Evolutionary conservation across 2,888 invertebrate genomes (phyloP).

Genomic region (Chloroclysta siterata): DNA sequence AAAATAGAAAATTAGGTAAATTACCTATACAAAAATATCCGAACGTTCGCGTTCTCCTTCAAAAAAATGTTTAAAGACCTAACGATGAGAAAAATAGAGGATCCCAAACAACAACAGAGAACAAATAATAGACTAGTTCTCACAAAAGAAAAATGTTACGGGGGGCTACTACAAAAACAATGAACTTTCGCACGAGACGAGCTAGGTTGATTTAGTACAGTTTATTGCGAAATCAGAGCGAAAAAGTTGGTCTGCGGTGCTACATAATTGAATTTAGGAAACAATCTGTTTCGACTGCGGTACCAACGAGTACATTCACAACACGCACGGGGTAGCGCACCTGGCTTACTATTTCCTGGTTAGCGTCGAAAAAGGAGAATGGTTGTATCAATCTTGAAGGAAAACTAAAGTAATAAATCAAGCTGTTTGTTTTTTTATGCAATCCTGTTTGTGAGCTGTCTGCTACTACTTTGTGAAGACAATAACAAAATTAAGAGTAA

Average conservation of each 20-base stretch:
- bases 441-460: conserved; percentile 7
- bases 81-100: conserved; percentile 2
- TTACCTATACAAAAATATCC: background rate
- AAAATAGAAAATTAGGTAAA: background rate
- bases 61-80: background rate
- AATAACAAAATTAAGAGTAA: background rate
- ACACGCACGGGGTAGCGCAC: conserved; percentile 58
- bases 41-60: background rate
- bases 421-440: conserved; percentile 7
- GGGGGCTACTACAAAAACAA: conserved; percentile 67
- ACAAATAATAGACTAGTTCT: conserved; percentile 28
- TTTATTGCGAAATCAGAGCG: conserved; percentile 74
- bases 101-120: conserved; percentile 25
- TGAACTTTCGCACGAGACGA: conserved; percentile 76
- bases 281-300: conserved; percentile 72
- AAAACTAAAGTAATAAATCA: conserved; percentile 23
- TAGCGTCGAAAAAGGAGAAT: conserved; percentile 38
- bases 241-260: conserved; percentile 66
- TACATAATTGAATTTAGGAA: conserved; percentile 78
- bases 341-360: conserved; percentile 43
- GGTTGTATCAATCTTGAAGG: conserved; percentile 34
- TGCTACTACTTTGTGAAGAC: background rate
- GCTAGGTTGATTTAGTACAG: conserved; percentile 73
- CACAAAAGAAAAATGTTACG: conserved; percentile 36
- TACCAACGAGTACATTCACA: conserved; percentile 53